Base-by-base conservation (phyloP, 2,113 vertebrate species). In the Thomomys bottae region DNA sequence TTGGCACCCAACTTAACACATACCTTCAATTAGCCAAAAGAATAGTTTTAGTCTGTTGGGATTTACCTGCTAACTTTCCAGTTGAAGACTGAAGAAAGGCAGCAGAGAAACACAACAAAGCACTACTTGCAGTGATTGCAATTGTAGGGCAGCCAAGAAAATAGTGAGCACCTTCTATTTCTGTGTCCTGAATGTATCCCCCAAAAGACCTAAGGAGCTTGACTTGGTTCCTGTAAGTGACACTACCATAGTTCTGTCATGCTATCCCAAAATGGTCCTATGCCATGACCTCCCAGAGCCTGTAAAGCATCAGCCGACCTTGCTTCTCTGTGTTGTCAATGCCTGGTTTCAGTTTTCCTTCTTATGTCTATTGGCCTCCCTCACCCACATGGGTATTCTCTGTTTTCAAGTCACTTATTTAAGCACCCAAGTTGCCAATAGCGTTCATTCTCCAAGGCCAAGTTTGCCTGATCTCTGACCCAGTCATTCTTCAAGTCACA, bases 271-370 rank as follows among this genome's bases (percentile, higher is more conserved):
- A 26, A 11, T 15, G 14, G 14, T 54, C 49, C 49, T 18, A 15
- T 18, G 49, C 20, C 2, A 14, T 21, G 30, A 71, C 57, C 45
- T 3, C 59, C 8, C 1, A 32, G 42, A 32, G 63, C 28, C 8
- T 1, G 36, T 36, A 12, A 3, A 4, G n/a, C 30, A 21, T 15
- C 3, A 6, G 45, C n/a, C 38, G 82, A 23, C 3, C 5, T 1
- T 28, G 45, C 28, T 77, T 30, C 64, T n/a, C 7, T 40, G 45
- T 54, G 26, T 40, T 54, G 17, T 5, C 75, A 64, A 64, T 34
- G 32, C 7, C 28, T 20, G 23, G 28, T 21, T 83, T 68, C 68
- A 34, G 30, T n/a, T n/a, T 54, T 54, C 40, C 18, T 84, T 4
- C n/a, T 32, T 42, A 15, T 34, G 5, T 2, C 59, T 17, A 14